Evolutionary conservation across 2,888 invertebrate species (phyloP), one percentile per base, ranked within the genome.

Genomic region (Callosobruchus maculatus): DNA sequence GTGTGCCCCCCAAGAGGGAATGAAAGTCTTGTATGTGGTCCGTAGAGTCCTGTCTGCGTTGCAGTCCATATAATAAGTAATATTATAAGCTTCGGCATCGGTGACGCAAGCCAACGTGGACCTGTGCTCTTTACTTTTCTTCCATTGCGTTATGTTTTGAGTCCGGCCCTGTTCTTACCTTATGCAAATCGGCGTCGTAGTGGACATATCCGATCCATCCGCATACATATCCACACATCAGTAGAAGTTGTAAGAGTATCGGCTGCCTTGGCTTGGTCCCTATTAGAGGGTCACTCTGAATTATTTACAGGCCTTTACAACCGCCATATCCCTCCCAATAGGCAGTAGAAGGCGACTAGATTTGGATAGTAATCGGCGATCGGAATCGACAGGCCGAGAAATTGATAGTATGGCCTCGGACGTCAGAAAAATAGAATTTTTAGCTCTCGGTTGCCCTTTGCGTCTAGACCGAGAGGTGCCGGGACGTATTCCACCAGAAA

Each of bases 221-320:
- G 67, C 71, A 75, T 70, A 75, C 73, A 72, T 69, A 31, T 26
- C 70, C 74, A 70, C 70, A 81, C 81, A 84, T 83, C 80, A 78
- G 81, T 82, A 83, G 83, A 84, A 85, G 79, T 85, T 85, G 84
- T 84, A 85, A 85, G 84, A 49, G 49, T 85, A 85, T 85, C 82
- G 84, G 82, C 82, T 82, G 49, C 49, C 49, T 49, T 49, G 13
- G 49, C 49, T 49, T 49, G 13, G 49, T 18, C 82, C 82, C 84
- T 84, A 85, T 84, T 85, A 85, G 85, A 83, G 85, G 85, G 85
- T 84, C 83, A 83, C 83, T 85, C 81, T 86, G 86, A 86, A 86
- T 86, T 86, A 86, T 86, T 86, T 86, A 86, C 86, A 85, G 84
- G 85, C 84, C 83, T 82, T 81, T 85, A 85, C 84, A 85, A 74